Evolutionary conservation across 2,797 vertebrate genomes (phyloP).

Genomic region (Helicolenus hilgendorfi): DNA sequence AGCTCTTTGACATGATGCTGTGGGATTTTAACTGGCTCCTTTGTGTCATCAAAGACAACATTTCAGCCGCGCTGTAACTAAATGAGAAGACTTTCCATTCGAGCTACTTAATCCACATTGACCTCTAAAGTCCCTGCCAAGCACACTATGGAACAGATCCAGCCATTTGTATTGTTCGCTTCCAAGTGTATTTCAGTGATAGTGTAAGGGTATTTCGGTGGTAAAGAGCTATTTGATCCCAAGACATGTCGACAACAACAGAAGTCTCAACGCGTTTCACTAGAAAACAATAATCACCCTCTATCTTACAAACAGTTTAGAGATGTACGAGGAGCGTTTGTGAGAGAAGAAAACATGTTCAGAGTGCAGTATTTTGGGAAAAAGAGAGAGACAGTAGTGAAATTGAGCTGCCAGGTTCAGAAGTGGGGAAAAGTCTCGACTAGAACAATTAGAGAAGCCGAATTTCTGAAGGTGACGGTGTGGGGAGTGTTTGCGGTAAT

Average conservation of each 20-base stretch:
- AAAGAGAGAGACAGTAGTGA: background rate
- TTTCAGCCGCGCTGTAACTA: slow-evolving; percentile 45
- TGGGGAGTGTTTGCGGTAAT: slow-evolving; percentile 1
- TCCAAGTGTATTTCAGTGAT: slow-evolving; percentile 58
- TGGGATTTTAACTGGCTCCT: slow-evolving; percentile 17
- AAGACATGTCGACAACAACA: slow-evolving; percentile 34
- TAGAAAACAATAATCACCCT: slow-evolving; percentile 9
- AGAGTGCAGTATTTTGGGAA: background rate
- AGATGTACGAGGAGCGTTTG: background rate
- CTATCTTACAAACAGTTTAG: background rate
- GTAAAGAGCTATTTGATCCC: slow-evolving; percentile 44
- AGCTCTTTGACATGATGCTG: slow-evolving; percentile 27
- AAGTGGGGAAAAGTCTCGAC: background rate
- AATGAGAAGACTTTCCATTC: slow-evolving; percentile 55
- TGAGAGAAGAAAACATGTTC: background rate
- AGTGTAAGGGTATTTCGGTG: slow-evolving; percentile 26
- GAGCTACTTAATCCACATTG: slow-evolving; percentile 66
- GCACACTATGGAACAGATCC: slow-evolving; percentile 48
- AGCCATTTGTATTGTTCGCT: slow-evolving; percentile 61
- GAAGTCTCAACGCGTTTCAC: slow-evolving; percentile 5
- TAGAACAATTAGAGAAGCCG: background rate
- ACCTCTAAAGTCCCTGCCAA: slow-evolving; percentile 65
- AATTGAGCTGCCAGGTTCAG: background rate
- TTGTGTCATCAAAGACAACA: slow-evolving; percentile 40
- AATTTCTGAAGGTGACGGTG: background rate